Evolutionary conservation across 2,797 vertebrate genomes (phyloP).

Genomic region (Pipistrellus kuhlii): DNA sequence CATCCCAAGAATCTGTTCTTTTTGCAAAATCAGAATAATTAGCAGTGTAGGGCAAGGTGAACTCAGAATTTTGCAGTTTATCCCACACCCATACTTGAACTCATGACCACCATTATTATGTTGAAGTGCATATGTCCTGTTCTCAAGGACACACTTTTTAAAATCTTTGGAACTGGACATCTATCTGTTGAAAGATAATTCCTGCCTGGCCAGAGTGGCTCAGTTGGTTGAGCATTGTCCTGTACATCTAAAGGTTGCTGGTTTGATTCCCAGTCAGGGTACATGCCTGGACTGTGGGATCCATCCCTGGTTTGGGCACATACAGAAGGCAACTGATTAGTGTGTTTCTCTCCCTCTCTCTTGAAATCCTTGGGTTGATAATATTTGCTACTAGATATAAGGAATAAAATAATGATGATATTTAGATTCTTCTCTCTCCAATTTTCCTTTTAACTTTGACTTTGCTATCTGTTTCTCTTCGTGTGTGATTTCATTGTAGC

Average conservation of each 20-base stretch:
- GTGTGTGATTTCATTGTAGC: neutral
- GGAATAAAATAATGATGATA: too few relatives aligned
- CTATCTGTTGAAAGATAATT: neutral
- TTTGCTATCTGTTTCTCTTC: neutral
- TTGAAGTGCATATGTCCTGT: neutral
- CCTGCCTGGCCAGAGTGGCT: neutral
- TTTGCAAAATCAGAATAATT: slow-evolving; percentile 9
- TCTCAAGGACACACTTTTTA: neutral
- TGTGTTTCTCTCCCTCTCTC: too few relatives aligned
- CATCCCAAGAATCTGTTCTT: neutral
- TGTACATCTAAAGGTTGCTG: too few relatives aligned
- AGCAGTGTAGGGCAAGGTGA: neutral
- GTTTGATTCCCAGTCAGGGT: too few relatives aligned
- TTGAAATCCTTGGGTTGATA: too few relatives aligned
- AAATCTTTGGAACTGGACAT: neutral
- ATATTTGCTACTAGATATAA: too few relatives aligned
- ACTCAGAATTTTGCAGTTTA: neutral
- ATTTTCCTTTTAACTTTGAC: neutral
- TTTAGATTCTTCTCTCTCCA: too few relatives aligned
- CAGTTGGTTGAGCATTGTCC: too few relatives aligned
- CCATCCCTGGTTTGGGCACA: too few relatives aligned
- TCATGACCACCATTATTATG: neutral
- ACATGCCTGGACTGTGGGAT: too few relatives aligned
- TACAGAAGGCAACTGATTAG: too few relatives aligned
- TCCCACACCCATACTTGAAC: neutral